Evolutionary conservation across 2,888 invertebrate genomes (phyloP).

Genomic region (Adelphocoris suturalis): DNA sequence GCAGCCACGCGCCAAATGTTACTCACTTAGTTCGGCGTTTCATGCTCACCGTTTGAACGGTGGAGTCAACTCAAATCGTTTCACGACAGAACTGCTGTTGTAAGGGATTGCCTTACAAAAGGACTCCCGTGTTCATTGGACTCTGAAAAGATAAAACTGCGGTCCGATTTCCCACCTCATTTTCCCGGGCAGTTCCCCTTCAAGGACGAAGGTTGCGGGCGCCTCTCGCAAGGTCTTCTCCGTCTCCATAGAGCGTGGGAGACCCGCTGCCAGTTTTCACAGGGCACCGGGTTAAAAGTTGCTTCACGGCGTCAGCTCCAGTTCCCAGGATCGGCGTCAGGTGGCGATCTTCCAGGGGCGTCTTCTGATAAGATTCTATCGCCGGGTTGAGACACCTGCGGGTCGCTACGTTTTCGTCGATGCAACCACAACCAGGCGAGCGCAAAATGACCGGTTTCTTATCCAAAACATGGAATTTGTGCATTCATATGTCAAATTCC

Average conservation of each 20-base stretch:
- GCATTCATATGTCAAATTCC: too few species aligned
- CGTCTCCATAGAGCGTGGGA: constrained; percentile 27
- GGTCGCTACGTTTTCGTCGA: background rate
- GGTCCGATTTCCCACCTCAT: constrained; percentile 36
- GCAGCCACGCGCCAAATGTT: too few species aligned
- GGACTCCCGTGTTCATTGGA: constrained; percentile 14
- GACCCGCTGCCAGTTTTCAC: background rate
- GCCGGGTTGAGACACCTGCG: background rate
- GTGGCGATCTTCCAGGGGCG: constrained; percentile 26
- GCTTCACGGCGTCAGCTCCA: background rate
- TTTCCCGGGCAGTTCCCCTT: constrained; percentile 18
- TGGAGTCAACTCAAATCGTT: too few species aligned
- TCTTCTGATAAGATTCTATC: constrained; percentile 11
- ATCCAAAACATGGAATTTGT: too few species aligned
- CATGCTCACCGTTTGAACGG: too few species aligned
- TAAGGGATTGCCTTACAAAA: background rate
- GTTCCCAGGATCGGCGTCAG: constrained; percentile 29
- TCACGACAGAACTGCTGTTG: too few species aligned
- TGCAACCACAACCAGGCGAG: background rate
- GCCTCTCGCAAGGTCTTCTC: constrained; percentile 35
- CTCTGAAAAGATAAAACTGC: constrained; percentile 26
- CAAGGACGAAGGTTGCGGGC: constrained; percentile 39
- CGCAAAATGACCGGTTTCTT: too few species aligned
- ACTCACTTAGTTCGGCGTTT: too few species aligned
- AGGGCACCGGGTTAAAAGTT: background rate